Conservation (phyloP, 2,113 vertebrate species). For the Crotalus horridus region DNA sequence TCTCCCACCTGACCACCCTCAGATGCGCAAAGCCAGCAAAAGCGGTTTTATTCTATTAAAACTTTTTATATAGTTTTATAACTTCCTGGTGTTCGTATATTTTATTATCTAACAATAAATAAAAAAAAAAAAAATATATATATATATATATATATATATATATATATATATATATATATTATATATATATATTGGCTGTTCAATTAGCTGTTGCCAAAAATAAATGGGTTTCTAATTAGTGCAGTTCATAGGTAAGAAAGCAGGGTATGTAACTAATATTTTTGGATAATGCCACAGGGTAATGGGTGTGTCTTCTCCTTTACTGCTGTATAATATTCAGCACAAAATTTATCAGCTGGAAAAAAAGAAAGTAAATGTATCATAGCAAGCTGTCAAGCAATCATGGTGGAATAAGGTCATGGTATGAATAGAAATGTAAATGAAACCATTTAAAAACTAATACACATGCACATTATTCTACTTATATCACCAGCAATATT, state of each 20-base stretch:
- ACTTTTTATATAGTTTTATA: too few species aligned
- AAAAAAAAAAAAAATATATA: too few species aligned
- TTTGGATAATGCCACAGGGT: not conserved
- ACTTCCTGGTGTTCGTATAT: too few species aligned
- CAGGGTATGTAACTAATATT: not conserved
- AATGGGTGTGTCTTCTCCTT: not conserved
- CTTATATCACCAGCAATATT: not conserved
- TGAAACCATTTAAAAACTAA: not conserved
- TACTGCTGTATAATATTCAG: not conserved
- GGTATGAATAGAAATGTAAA: constrained; percentile 6
- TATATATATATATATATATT: too few species aligned
- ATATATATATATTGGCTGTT: not conserved
- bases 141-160: too few species aligned
- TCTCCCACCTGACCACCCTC: too few species aligned
- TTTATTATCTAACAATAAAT: too few species aligned
- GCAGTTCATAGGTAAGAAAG: constrained; percentile 3
- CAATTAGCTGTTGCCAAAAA: not conserved
- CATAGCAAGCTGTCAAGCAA: constrained; percentile 1
- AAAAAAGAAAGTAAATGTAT: not conserved
- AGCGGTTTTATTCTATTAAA: too few species aligned
- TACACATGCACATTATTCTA: not conserved
- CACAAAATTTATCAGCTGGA: not conserved
- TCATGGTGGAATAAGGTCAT: not conserved
- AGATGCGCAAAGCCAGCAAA: too few species aligned
- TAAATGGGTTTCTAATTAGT: constrained; percentile 7